Conservation (phyloP, 2,113 vertebrate species). For the Coracopsis vasa region DNA sequence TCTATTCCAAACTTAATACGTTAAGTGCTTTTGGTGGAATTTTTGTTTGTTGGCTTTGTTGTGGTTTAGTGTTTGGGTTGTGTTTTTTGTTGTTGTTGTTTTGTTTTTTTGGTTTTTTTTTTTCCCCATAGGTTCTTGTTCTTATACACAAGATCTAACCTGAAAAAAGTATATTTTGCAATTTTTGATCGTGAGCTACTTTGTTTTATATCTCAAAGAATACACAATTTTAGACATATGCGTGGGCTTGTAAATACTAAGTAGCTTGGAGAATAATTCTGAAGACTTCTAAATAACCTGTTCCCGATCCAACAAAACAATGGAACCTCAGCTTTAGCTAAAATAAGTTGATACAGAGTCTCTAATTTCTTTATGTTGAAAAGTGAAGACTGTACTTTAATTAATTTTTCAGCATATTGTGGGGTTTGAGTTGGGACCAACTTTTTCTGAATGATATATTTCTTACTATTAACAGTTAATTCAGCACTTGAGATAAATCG, state of each 20-base stretch:
- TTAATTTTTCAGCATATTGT: neutral
- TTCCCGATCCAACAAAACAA: neutral
- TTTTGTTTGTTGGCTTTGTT: neutral
- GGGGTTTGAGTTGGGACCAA: neutral
- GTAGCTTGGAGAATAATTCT: neutral
- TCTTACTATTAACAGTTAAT: neutral
- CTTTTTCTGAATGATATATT: neutral
- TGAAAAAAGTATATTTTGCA: neutral
- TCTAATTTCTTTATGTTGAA: too few relatives aligned
- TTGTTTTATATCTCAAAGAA: neutral
- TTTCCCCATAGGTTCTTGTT: neutral
- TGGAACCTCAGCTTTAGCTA: neutral
- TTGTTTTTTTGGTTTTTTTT: accelerated
- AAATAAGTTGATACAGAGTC: neutral
- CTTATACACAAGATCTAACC: neutral
- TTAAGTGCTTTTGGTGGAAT: neutral
- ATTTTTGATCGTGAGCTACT: neutral
- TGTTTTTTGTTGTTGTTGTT: neutral
- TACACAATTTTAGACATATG: neutral
- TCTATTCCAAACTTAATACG: neutral
- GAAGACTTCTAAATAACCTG: neutral
- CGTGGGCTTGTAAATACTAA: neutral
- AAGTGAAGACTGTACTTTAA: neutral
- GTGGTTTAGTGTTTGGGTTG: neutral
- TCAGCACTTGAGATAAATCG: neutral